Evolutionary conservation across 2,113 vertebrate genomes (phyloP), one percentile per base, ranked within the genome.

Genomic region (Rhineura floridana): DNA sequence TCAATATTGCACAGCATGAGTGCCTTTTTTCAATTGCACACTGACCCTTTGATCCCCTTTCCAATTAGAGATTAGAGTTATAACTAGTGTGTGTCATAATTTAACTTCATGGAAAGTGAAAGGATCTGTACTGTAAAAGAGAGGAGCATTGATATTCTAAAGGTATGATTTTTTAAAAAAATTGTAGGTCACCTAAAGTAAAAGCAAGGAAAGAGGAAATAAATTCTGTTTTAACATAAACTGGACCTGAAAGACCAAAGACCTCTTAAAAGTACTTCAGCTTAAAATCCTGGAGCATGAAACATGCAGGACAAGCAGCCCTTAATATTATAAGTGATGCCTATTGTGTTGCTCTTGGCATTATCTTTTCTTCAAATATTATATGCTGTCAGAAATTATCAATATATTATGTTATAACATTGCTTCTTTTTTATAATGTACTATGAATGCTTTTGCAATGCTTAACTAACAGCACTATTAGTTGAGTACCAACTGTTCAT

Each of bases 271-370:
- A 70, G 69, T 6, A 84, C 70, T 78, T 42, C 50, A 50, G 10
- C n/a, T 88, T 36, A 72, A 81, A 55, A 52, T 77, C 42, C 39
- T 59, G 33, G 55, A 12, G 30, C n/a, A 39, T 65, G 69, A 81
- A 30, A 17, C 76, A 72, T 44, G 4, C 50, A 65, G 59, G 55
- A 63, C 44, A 76, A 50, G 55, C 7, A 75, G 12, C 75, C 21
- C 42, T 73, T 75, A 87, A 6, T 7, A 10, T 88, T 87, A 59
- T 62, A 85, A 85, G 89, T 79, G 36, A 1, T 78, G 30, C 36
- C 6, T 88, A 36, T 88, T 72, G 89, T 19, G 30, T 76, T 86
- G 33, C 19, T 87, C 0, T 33, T 93, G 81, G 1, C 1, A 84
- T 85, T 12, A 12, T 55, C 6, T 9, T 19, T 19, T 73, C 23